A percentile compares a stretch with the other conserved stretches of the same genome.
Conservation (phyloP, 2,113 vertebrate species). For the Calypte anna region DNA sequence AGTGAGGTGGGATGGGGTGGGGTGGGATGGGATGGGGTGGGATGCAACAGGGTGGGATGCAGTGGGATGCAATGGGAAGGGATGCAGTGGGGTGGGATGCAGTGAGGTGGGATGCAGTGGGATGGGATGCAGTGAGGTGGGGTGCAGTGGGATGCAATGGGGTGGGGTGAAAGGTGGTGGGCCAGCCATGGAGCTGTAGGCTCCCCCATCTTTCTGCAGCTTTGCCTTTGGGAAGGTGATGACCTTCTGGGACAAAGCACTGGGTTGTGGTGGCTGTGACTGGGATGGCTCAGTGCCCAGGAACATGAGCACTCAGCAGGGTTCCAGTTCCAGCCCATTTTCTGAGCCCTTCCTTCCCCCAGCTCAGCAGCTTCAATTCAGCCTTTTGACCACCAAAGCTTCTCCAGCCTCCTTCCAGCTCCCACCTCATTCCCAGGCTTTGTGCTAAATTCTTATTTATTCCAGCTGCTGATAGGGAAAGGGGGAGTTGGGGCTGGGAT, state of each 20-base stretch:
- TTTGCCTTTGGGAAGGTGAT: neutral
- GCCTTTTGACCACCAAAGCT: neutral
- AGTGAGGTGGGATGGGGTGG: neutral
- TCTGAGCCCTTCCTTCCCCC: neutral
- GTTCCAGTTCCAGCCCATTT: neutral
- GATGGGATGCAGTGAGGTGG: neutral
- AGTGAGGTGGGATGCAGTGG: neutral
- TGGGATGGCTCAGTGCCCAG: neutral
- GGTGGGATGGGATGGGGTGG: neutral
- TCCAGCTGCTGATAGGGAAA: fast-evolving
- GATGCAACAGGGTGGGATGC: neutral
- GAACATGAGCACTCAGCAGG: neutral
- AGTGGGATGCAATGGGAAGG: too few species aligned
- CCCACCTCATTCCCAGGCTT: neutral
- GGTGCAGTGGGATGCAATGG: too few species aligned
- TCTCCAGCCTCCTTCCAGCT: neutral
- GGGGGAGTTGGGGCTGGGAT: neutral
- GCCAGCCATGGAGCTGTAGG: fast-evolving
- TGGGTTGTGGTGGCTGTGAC: fast-evolving
- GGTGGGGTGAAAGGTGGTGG: neutral
- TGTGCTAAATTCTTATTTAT: neutral
- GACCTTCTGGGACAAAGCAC: neutral
- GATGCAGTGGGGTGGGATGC: neutral
- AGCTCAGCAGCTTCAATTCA: neutral
- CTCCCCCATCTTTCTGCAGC: neutral